Evolutionary conservation across 2,888 invertebrate species (phyloP).

Genomic region (Eupithecia dodoneata): DNA sequence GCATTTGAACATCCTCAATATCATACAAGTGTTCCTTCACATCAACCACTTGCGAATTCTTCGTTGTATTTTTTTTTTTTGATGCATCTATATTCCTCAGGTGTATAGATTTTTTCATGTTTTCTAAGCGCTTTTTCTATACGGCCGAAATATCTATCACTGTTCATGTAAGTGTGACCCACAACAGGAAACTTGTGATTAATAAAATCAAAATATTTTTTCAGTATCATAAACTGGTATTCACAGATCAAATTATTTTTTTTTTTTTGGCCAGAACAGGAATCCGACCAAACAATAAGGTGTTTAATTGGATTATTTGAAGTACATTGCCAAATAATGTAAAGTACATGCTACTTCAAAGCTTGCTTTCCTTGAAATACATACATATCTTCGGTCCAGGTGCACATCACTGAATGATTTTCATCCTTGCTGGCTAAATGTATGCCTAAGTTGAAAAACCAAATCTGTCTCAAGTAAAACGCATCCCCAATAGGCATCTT

Average conservation of each 20-base stretch:
- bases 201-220: neutral
- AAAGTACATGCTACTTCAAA: neutral
- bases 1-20: too few species aligned
- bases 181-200: neutral
- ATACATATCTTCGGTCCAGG: neutral
- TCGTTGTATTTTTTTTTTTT: neutral
- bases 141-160: neutral
- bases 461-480: too few species aligned
- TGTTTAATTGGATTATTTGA: neutral
- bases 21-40: too few species aligned
- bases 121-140: neutral
- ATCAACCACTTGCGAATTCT: neutral
- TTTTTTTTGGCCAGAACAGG: too few species aligned
- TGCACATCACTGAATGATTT: neutral
- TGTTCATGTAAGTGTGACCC: neutral
- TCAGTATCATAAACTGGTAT: neutral
- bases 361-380: neutral
- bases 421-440: too few species aligned
- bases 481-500: too few species aligned
- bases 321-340: neutral
- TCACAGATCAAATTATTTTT: neutral
- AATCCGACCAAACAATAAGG: too few species aligned
- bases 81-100: neutral
- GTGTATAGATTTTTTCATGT: neutral
- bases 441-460: too few species aligned